These are phyloP conservation scores for Zoanthus sansibaricus DNA, from an alignment of 92 coral and sea anemone genomes.

Conservation along the genomic window DNA sequence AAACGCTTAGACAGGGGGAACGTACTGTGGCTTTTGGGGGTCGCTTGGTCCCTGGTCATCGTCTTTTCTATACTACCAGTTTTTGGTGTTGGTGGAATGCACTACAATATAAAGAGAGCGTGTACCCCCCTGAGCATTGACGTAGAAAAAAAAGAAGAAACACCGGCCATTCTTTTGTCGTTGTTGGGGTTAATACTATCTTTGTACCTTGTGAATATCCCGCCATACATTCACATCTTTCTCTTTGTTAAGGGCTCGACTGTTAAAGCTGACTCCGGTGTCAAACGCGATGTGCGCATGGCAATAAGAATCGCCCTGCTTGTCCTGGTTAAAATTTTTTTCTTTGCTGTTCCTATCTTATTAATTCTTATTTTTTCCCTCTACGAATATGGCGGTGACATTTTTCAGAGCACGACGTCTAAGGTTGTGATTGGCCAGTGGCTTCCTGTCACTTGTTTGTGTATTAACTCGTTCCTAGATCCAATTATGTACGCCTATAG, in stretches of 20 bases:
- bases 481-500: constrained; percentile 79
- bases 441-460: constrained; percentile 86
- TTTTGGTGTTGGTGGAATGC: constrained; percentile 82
- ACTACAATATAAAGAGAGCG: constrained; percentile 81
- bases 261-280: constrained; percentile 67
- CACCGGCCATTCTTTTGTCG: constrained; percentile 66
- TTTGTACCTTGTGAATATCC: constrained; percentile 66
- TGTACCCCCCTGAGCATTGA: constrained; percentile 82
- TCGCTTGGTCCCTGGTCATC: constrained; percentile 67
- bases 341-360: constrained; percentile 78
- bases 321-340: constrained; percentile 72
- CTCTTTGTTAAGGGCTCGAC: constrained; percentile 67
- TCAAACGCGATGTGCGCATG: constrained; percentile 69
- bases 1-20: constrained; percentile 58
- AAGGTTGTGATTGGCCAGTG: constrained; percentile 84
- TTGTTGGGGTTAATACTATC: constrained; percentile 62
- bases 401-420: constrained; percentile 73
- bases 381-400: constrained; percentile 71
- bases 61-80: constrained; percentile 70
- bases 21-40: constrained; percentile 55
- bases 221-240: constrained; percentile 67
- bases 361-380: constrained; percentile 63
- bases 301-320: constrained; percentile 74
- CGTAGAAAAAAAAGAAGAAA: constrained; percentile 56
- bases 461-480: constrained; percentile 77